Evolutionary conservation across 2,888 invertebrate genomes (phyloP).

Genomic region (Chrysolina oricalcia): DNA sequence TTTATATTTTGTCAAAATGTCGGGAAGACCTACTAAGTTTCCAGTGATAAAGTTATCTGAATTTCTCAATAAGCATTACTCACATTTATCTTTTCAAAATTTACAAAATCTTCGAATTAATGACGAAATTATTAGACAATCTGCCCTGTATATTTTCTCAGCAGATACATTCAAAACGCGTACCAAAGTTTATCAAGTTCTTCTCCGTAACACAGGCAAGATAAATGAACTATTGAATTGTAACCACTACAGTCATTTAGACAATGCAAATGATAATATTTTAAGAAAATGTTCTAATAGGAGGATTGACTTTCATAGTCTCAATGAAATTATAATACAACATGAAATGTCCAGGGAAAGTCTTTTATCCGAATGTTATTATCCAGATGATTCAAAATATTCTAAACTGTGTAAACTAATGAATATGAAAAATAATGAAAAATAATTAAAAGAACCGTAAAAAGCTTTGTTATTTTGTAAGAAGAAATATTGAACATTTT

Average conservation of each 20-base stretch:
- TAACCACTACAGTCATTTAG: neutral
- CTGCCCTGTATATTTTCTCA: neutral
- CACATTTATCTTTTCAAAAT: slow-evolving; percentile 2
- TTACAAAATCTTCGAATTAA: neutral
- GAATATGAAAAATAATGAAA: neutral
- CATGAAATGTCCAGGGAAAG: neutral
- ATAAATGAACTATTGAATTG: neutral
- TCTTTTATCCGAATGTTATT: slow-evolving; percentile 2
- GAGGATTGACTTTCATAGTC: neutral
- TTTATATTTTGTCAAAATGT: neutral
- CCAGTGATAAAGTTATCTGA: slow-evolving; percentile 10
- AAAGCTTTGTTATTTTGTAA: neutral
- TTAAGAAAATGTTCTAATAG: neutral
- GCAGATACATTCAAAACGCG: neutral
- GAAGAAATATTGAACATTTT: neutral
- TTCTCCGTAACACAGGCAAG: neutral
- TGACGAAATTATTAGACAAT: slow-evolving; percentile 8
- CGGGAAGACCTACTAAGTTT: slow-evolving; percentile 18
- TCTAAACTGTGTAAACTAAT: neutral
- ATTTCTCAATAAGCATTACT: slow-evolving; percentile 14
- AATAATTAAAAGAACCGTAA: neutral
- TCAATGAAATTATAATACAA: slow-evolving; percentile 10
- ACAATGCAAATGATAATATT: neutral
- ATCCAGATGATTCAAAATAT: neutral
- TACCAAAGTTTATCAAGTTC: neutral